Evolutionary conservation across 2,797 vertebrate species (phyloP).

Genomic region (Gila robusta): DNA sequence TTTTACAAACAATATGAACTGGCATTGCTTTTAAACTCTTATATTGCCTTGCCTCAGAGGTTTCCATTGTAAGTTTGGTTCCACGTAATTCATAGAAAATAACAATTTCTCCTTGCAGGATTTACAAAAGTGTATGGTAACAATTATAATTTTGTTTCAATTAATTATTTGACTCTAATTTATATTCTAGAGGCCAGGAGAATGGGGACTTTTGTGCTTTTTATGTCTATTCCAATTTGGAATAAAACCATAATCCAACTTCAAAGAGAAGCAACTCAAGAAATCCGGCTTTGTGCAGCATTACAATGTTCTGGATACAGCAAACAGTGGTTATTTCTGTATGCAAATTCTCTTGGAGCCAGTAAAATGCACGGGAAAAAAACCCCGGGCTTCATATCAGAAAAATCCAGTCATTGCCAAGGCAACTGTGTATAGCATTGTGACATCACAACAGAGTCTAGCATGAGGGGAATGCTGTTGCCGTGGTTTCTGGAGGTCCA

Average conservation of each 20-base stretch:
- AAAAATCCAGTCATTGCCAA: slow-evolving; percentile 53
- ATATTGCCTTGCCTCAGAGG: neutral
- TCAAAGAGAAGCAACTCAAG: slow-evolving; percentile 19
- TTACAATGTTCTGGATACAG: slow-evolving; percentile 31
- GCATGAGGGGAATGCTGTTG: slow-evolving; percentile 52
- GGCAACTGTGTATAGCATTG: slow-evolving; percentile 59
- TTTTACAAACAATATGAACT: neutral
- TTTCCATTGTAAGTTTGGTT: neutral
- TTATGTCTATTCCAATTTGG: slow-evolving; percentile 34
- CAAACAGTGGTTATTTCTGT: slow-evolving; percentile 26
- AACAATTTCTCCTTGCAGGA: neutral
- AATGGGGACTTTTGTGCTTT: neutral
- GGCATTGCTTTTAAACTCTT: neutral
- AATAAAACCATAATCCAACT: slow-evolving; percentile 52
- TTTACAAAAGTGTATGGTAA: neutral
- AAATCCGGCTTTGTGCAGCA: slow-evolving; percentile 11
- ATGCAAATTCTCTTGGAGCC: slow-evolving; percentile 42
- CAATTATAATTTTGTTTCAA: neutral
- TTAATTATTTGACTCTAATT: neutral
- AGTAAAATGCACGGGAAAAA: slow-evolving; percentile 14
- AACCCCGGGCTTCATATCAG: slow-evolving; percentile 34
- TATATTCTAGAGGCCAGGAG: neutral
- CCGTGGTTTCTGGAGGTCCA: slow-evolving; percentile 60
- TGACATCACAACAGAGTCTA: slow-evolving; percentile 58
- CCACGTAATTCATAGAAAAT: neutral